These are phyloP conservation scores for Hypena proboscidalis DNA, from an alignment of 2,888 invertebrate species.

Conservation along the genomic window DNA sequence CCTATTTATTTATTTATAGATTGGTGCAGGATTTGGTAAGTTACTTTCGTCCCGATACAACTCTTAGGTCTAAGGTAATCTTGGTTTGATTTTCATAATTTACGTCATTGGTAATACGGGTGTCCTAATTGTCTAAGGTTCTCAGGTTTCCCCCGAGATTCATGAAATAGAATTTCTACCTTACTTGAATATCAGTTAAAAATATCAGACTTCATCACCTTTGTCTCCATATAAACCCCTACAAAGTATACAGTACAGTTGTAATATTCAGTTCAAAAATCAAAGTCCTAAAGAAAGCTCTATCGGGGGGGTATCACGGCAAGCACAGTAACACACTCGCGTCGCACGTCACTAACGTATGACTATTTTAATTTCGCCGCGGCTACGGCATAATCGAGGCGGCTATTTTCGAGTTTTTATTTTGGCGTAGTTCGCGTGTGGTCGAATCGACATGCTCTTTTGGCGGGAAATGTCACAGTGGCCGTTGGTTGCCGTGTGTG, in stretches of 20 bases:
- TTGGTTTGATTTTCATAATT: no score
- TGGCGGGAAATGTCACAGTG: slow-evolving; percentile 80
- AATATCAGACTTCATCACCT: no score
- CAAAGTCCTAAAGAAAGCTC: slow-evolving; percentile 39
- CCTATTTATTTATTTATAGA: no score
- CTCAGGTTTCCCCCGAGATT: no score
- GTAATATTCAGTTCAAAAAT: not conserved
- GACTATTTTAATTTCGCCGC: slow-evolving; percentile 79
- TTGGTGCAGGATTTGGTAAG: no score
- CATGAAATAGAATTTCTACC: no score
- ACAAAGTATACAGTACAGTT: not conserved
- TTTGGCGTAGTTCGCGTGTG: slow-evolving; percentile 84
- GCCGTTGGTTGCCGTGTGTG: slow-evolving; percentile 60
- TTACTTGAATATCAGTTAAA: no score
- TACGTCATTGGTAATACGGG: no score
- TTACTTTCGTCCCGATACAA: no score
- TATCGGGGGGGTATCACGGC: slow-evolving; percentile 80
- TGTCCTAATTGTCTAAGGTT: no score
- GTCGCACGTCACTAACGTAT: slow-evolving; percentile 47
- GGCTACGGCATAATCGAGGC: slow-evolving; percentile 65
- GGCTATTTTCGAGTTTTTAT: slow-evolving; percentile 83
- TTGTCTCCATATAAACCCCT: no score
- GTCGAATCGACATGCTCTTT: slow-evolving; percentile 70
- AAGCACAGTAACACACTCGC: slow-evolving; percentile 49
- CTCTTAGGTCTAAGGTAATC: no score